A percentile compares a stretch with the other conserved stretches of the same genome.
Evolutionary conservation across 2,113 vertebrate species (phyloP).

Genomic region (Chloropsis cyanopogon): DNA sequence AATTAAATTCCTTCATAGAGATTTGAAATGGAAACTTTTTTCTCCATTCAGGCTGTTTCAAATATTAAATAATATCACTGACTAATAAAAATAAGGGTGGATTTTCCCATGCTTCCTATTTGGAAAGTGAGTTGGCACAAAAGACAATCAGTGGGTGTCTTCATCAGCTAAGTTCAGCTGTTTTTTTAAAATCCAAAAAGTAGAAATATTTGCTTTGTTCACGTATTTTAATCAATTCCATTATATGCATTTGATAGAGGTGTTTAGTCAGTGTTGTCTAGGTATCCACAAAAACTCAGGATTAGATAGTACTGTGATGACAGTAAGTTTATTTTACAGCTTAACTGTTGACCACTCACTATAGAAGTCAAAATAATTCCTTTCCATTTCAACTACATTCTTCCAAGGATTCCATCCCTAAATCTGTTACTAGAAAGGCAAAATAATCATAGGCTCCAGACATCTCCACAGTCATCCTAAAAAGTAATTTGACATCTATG

Average conservation of each 20-base stretch:
- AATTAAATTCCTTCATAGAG: neutral
- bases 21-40: neutral
- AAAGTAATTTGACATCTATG: neutral
- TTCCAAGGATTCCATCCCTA: neutral
- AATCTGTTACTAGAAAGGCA: neutral
- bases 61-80: neutral
- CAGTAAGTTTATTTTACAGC: neutral
- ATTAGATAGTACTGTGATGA: neutral
- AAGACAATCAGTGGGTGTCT: neutral
- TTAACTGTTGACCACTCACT: neutral
- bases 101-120: neutral
- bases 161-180: neutral
- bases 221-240: neutral
- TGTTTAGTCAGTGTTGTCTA: neutral
- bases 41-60: neutral
- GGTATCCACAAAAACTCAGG: neutral
- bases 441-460: neutral
- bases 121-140: neutral
- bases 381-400: neutral
- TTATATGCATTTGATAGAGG: neutral
- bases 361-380: neutral
- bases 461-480: neutral
- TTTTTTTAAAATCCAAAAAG: neutral
- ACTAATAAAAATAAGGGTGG: neutral
- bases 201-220: neutral